Percentiles rank a stretch among this genome's conserved stretches.
Evolutionary conservation across 2,113 vertebrate genomes (phyloP).

Genomic region (Anguilla japonica): DNA sequence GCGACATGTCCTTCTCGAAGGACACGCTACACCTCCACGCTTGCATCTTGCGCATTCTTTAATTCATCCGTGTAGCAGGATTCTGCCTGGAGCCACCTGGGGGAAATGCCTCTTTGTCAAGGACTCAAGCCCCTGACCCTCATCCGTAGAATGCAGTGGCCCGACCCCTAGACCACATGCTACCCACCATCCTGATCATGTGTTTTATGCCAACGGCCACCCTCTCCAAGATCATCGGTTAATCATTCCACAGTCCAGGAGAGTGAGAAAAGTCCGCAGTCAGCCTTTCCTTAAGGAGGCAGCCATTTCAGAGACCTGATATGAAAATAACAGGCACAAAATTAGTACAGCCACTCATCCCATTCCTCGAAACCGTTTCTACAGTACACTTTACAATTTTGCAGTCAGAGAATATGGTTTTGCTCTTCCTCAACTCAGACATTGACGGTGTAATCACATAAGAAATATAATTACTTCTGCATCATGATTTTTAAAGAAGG

Average conservation of each 20-base stretch:
- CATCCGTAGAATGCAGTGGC: neutral
- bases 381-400: neutral
- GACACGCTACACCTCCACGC: neutral
- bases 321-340: neutral
- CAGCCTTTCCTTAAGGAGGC: neutral
- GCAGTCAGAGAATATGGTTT: neutral
- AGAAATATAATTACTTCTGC: constrained; percentile 1
- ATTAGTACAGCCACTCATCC: neutral
- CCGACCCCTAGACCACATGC: neutral
- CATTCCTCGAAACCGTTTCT: neutral
- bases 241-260: neutral
- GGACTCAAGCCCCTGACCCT: neutral
- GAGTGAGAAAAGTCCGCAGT: neutral
- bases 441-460: neutral
- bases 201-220: neutral
- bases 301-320: neutral
- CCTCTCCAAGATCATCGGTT: neutral
- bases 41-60: neutral
- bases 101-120: neutral
- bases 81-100: neutral
- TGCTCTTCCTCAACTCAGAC: neutral
- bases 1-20: constrained; percentile 12
- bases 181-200: neutral
- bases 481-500: constrained; percentile 10
- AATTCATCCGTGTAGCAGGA: constrained; percentile 3